Evolutionary conservation across 2,888 invertebrate genomes (phyloP), one percentile per base, ranked within the genome.

Genomic region (Phrixothrix hirtus): DNA sequence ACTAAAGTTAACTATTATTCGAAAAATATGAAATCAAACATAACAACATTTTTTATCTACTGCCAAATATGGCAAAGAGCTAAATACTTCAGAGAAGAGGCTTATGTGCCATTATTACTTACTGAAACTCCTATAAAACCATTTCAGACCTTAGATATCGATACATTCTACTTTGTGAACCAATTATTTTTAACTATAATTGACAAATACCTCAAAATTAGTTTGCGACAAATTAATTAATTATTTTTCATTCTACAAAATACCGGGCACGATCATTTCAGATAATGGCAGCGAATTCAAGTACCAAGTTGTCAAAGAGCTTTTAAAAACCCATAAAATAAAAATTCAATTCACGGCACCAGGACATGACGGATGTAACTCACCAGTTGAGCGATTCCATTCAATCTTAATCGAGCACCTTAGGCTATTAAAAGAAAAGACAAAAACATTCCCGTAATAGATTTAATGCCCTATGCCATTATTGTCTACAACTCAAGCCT

Each of bases 361-460:
- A 34, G 27, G 25, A 9, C 43, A 43, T 35, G 34, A 43, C 13
- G 35, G 35, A 43, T 43, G 34, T 4, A 43, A 43, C 25, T 13
- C 21, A 4, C 14, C 35, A 2, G 13, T 43, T 6, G 43, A 43
- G 27, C 16, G 34, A 27, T 43, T 34, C 14, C 43, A 43, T 32
- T 43, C 43, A 10, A 43, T 35, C 14, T 11, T 43, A 7, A 43
- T 43, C 17, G 43, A 43, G 35, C 43, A 43, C 11, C 14, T 43
- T 10, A 10, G 37, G 30, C 6, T 34, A 12, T 11, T 30, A 30
- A 10, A 30, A 16, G 31, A 29, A 30, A 13, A 3, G 3, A 5
- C 4, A 21, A 21, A 21, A 21, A 21, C 21, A 3, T 21, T 21
- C 7, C 21, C 21, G 7, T 5, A 21, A 21, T 21, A 21, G 21